Conservation (phyloP, 2,113 vertebrate genomes). For the Bambusicola thoracicus region DNA sequence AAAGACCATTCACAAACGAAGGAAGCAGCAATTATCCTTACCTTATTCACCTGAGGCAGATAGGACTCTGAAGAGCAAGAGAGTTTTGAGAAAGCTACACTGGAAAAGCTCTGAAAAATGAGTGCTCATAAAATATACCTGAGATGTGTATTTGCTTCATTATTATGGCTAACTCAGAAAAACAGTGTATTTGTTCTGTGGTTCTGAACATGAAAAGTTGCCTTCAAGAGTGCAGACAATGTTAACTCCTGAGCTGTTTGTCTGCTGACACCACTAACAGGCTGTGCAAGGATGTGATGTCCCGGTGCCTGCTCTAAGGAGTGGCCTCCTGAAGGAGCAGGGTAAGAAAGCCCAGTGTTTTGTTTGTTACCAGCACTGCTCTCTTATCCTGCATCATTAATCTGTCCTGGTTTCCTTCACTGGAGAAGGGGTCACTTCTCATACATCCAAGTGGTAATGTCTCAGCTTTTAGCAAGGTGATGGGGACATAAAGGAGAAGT, state of each 20-base stretch:
- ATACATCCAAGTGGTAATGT: neutral
- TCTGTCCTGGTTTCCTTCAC: neutral
- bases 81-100: neutral
- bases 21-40: neutral
- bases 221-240: neutral
- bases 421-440: neutral
- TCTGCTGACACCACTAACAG: neutral
- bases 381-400: constrained; percentile 12
- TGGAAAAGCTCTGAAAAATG: neutral
- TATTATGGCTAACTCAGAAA: neutral
- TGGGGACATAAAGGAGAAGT: too few species aligned
- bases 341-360: neutral
- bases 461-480: neutral
- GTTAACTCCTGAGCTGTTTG: neutral
- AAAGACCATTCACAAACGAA: neutral
- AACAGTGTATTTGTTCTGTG: neutral
- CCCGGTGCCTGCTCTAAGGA: neutral
- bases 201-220: neutral
- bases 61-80: neutral
- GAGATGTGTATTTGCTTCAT: neutral
- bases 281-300: neutral
- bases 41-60: neutral
- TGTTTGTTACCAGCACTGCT: neutral
- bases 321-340: neutral
- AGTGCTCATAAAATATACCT: neutral